Conservation (phyloP, 2,888 invertebrate species). For the Brachypalpus laphriformis region DNA sequence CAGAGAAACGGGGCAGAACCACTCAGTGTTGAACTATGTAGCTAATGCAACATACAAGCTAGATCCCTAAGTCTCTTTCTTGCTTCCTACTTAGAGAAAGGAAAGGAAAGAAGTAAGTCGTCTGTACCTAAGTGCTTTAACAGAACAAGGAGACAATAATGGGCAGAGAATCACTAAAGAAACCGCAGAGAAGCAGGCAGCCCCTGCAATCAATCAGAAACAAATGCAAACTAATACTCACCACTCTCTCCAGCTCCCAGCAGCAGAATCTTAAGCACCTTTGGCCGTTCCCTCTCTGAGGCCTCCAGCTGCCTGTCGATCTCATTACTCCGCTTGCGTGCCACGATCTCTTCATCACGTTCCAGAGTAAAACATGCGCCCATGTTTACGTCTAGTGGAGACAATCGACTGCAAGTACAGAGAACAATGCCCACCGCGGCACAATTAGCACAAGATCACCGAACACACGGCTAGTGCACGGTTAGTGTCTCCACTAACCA, state of each 20-base stretch:
- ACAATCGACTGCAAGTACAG: constrained; percentile 65
- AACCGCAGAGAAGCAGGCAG: too few relatives aligned
- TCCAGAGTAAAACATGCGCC: constrained; percentile 86
- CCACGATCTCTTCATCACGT: constrained; percentile 85
- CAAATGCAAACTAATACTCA: constrained; percentile 25
- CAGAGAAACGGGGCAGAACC: too few relatives aligned
- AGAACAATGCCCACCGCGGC: constrained; percentile 40
- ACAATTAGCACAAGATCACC: constrained; percentile 5
- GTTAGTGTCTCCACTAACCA: constrained; percentile 57
- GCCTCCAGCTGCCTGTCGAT: constrained; percentile 85
- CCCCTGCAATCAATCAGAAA: too few relatives aligned
- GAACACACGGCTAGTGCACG: constrained; percentile 40
- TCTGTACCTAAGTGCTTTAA: too few relatives aligned
- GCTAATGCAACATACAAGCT: too few relatives aligned
- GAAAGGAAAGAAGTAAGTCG: too few relatives aligned
- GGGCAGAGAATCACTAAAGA: too few relatives aligned
- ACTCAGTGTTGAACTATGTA: too few relatives aligned
- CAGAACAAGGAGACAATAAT: too few relatives aligned
- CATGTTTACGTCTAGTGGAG: constrained; percentile 81
- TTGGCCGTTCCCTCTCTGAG: constrained; percentile 85
- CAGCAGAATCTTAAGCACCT: constrained; percentile 86
- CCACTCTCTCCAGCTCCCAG: constrained; percentile 87
- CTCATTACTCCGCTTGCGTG: constrained; percentile 85
- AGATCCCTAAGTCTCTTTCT: too few relatives aligned
- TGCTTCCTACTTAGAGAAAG: too few relatives aligned